A percentile compares a stretch with the other conserved stretches of the same genome.
Conservation (phyloP, 2,797 vertebrate species). For the Avahi laniger region DNA sequence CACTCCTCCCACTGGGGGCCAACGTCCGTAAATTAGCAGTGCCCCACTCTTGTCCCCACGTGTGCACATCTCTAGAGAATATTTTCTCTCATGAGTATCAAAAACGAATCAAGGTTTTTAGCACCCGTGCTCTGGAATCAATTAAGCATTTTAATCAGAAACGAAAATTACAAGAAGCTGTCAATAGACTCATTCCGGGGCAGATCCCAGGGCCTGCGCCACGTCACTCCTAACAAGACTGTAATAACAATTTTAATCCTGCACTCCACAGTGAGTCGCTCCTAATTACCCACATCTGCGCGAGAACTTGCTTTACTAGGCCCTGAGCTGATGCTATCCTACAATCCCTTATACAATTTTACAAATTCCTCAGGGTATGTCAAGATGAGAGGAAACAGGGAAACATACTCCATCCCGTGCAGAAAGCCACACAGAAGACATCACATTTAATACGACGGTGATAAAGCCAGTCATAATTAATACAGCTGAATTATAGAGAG, state of each 20-base stretch:
- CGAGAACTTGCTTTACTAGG: not conserved
- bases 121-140: not conserved
- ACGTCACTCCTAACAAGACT: constrained; percentile 44
- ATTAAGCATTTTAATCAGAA: constrained; percentile 50
- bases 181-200: not conserved
- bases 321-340: not conserved
- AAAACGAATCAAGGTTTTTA: not conserved
- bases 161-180: not conserved
- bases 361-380: not conserved
- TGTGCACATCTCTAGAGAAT: not conserved
- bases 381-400: not conserved
- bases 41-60: not conserved
- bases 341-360: not conserved
- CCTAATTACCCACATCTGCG: not conserved
- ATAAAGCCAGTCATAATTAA: not conserved
- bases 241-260: constrained; percentile 12
- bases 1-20: not conserved
- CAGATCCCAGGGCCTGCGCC: not conserved
- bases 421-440: not conserved
- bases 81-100: not conserved
- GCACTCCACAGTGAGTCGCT: not conserved
- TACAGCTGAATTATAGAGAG: not conserved
- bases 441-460: not conserved
- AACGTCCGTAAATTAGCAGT: not conserved
- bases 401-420: not conserved